Base-by-base conservation (phyloP, 2,888 invertebrate genomes). In the Eledone cirrhosa region DNA sequence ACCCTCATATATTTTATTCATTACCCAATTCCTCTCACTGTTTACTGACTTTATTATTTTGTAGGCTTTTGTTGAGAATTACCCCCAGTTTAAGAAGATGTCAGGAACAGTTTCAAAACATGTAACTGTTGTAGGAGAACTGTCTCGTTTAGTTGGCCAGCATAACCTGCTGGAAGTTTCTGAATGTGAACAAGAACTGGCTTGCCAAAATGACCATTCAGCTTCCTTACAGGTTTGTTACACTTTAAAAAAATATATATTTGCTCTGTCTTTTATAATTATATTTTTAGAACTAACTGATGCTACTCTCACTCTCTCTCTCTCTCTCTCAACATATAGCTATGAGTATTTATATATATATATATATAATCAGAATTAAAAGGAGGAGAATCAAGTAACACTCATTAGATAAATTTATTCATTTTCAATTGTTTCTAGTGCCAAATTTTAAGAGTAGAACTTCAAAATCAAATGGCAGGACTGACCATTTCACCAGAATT, bases 51-150 rank as follows among this genome's bases (percentile, higher is more conserved):
- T 47, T 75, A 69, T 4, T 27, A 11, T 24, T 77, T 84, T 84
- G 3, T 80, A 91, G 91, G 95, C 94, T 87, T 99, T 99, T 91
- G 96, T 99, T 0, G 99, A 99, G 91, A 95, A 95, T 22, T 99
- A 99, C 92, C 99, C 99, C 0, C 95, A 98, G 85, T 99, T 99
- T 90, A 98, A 98, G 85, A 92, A 92, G 86, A 92, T 92, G 88
- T 91, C 92, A 3, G 92, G 92, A 29, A 98, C 98, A 2, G 98
- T 99, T 33, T 94, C 97, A 11, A 99, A 99, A 91, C 99, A 99
- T 92, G 96, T 99, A 77, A 97, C 97, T 0, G 94, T 99, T 53
- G 97, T 99, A 78, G 97, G 98, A 0, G 98, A 99, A 91, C 92
- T 99, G 83, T 98, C 98, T 0, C 93, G 95, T 27, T 91, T 95